phyloP scores from a whole-genome alignment of 1,140 invertebrate genomes.

The Bilobella aurantiaca region DNA sequence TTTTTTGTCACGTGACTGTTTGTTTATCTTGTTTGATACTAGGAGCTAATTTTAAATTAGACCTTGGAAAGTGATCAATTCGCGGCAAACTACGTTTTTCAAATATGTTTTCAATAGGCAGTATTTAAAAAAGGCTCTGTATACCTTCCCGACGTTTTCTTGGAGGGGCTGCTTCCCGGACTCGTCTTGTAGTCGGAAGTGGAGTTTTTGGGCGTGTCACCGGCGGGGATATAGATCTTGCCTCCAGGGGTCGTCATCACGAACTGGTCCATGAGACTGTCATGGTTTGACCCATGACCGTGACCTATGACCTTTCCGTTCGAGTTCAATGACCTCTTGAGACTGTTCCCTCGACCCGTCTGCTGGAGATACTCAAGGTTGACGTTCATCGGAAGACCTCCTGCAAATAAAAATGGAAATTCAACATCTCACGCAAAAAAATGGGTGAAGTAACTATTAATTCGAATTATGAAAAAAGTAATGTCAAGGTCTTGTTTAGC shows the following conservation, averaged over 20 bases:
- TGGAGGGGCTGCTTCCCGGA: constrained; percentile 55
- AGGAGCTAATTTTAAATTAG: too few relatives aligned
- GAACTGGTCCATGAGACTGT: constrained; percentile 75
- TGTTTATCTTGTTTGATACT: too few relatives aligned
- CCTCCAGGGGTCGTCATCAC: constrained; percentile 78
- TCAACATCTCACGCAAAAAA: not conserved
- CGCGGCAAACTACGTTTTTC: too few relatives aligned
- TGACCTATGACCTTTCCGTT: constrained; percentile 48
- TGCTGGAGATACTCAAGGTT: constrained; percentile 79
- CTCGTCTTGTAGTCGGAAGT: constrained; percentile 78
- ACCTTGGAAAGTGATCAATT: too few relatives aligned
- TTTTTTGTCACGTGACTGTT: too few relatives aligned
- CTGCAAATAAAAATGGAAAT: constrained; percentile 42
- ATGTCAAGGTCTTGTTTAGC: too few relatives aligned
- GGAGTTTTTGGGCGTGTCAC: constrained; percentile 74
- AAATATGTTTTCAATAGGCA: too few relatives aligned
- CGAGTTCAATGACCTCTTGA: constrained; percentile 64
- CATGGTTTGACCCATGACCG: constrained; percentile 45
- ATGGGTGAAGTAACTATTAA: too few relatives aligned
- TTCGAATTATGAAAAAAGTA: too few relatives aligned
- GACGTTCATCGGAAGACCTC: constrained; percentile 70
- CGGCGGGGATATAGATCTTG: constrained; percentile 74
- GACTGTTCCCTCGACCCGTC: constrained; percentile 66
- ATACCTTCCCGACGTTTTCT: constrained; percentile 28
- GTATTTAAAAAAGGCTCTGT: too few relatives aligned